Conservation (phyloP, 2,888 invertebrate species). For the Clostera curtula region DNA sequence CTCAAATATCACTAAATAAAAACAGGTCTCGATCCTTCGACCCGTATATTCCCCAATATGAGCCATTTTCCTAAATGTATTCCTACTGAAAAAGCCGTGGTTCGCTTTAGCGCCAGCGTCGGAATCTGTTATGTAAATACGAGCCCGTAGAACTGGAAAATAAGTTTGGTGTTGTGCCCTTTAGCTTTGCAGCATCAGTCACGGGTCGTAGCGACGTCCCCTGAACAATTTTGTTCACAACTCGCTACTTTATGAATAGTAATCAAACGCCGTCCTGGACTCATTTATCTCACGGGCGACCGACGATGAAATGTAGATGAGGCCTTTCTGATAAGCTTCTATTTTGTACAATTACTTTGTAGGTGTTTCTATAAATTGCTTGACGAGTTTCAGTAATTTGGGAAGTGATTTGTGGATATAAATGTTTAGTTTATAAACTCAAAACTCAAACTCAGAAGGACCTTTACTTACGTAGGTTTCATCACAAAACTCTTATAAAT, state of each 20-base stretch:
- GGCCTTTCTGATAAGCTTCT: constrained; percentile 46
- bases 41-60: no score
- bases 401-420: no score
- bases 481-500: no score
- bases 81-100: constrained; percentile 20
- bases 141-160: constrained; percentile 43
- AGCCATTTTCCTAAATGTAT: constrained; percentile 21
- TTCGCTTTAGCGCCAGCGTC: constrained; percentile 26
- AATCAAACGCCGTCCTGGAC: constrained; percentile 48
- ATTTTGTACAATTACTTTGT: constrained; percentile 46
- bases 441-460: no score
- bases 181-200: constrained; percentile 32
- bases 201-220: constrained; percentile 15
- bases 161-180: constrained; percentile 42
- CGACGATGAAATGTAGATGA: constrained; percentile 58
- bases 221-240: constrained; percentile 42
- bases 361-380: no score
- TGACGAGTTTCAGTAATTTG: no score
- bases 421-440: no score
- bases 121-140: constrained; percentile 48
- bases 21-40: no score
- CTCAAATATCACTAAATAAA: no score
- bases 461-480: no score
- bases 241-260: constrained; percentile 57
- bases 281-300: constrained; percentile 48